Evolutionary conservation across 2,113 vertebrate genomes (phyloP).

Genomic region (Zosterops hypoxanthus): DNA sequence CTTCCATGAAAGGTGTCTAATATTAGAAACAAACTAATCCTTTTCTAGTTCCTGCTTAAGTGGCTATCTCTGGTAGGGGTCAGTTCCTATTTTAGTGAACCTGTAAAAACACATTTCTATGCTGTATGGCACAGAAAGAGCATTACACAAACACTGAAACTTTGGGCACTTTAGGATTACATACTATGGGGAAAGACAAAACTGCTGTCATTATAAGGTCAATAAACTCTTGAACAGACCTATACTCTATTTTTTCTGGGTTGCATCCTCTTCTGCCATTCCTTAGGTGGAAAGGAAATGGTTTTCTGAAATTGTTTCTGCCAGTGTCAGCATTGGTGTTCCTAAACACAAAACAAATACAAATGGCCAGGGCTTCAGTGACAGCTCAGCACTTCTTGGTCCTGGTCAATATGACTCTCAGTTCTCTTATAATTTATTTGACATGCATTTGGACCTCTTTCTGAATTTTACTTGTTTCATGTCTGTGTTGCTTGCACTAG

Average conservation of each 20-base stretch:
- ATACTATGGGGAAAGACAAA: neutral
- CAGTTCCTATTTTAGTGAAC: neutral
- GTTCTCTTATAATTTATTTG: neutral
- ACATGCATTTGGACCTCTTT: neutral
- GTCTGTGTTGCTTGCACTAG: neutral
- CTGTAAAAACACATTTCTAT: neutral
- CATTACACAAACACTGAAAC: neutral
- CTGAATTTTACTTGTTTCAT: neutral
- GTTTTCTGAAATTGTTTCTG: conserved; percentile 15
- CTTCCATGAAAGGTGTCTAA: neutral
- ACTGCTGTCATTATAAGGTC: neutral
- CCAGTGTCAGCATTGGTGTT: neutral
- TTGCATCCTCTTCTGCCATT: neutral
- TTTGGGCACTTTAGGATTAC: neutral
- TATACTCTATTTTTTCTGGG: neutral
- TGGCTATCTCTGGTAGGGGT: accelerated
- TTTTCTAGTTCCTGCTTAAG: neutral
- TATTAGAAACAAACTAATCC: neutral
- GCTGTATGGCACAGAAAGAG: neutral
- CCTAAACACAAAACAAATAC: neutral
- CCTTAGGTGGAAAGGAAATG: neutral
- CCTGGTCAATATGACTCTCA: neutral
- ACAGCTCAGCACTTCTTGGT: neutral
- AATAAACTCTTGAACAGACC: neutral
- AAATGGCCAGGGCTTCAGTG: neutral